These are phyloP conservation scores for Batillaria attramentaria DNA, from an alignment of 1,140 invertebrate genomes.

Conservation along the genomic window DNA sequence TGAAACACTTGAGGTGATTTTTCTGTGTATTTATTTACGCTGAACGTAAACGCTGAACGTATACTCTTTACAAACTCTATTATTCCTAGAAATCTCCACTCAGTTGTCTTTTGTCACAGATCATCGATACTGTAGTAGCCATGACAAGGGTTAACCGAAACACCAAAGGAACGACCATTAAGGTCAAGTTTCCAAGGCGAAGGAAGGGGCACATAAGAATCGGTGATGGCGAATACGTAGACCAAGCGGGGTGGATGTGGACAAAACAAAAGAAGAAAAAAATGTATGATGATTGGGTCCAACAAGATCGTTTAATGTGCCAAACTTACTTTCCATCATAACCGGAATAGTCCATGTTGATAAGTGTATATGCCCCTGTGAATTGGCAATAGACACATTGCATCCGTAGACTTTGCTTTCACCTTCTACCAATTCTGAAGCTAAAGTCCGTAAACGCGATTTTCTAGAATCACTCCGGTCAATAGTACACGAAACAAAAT, in stretches of 20 bases:
- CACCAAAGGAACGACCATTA: not conserved
- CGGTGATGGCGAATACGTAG: not conserved
- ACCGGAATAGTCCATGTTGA: not conserved
- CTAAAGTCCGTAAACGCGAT: not conserved
- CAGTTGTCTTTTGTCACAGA: not conserved
- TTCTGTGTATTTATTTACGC: too few species aligned
- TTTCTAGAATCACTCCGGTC: not conserved
- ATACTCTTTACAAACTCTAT: too few species aligned
- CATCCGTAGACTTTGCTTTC: not conserved
- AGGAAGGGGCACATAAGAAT: too few species aligned
- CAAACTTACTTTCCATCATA: conserved; percentile 2
- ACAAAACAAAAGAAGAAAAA: not conserved
- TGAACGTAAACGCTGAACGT: too few species aligned
- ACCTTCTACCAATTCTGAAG: not conserved
- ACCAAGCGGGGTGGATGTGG: not conserved
- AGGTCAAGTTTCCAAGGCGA: not conserved
- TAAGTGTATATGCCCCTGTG: not conserved
- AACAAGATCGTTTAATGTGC: not conserved
- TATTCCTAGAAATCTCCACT: not conserved
- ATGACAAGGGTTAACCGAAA: not conserved
- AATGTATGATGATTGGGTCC: not conserved
- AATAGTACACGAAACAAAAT: not conserved
- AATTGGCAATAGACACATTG: not conserved
- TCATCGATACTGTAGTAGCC: not conserved
- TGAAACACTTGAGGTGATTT: too few species aligned